Conservation (phyloP, 2,797 vertebrate species). For the Spea hammondii region DNA sequence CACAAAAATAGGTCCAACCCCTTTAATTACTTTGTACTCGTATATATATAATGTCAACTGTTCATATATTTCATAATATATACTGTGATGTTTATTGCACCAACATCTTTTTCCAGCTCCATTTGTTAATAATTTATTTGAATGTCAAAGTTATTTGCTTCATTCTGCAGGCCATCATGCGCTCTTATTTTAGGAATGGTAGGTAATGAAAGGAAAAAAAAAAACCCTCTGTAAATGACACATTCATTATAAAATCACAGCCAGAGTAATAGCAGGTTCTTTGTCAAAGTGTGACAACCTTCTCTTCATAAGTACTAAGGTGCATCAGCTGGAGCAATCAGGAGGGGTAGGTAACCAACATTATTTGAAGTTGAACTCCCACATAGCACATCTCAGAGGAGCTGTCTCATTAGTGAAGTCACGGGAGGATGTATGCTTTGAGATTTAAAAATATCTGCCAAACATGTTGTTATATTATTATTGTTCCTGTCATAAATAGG, state of each 20-base stretch:
- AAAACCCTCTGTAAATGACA: neutral
- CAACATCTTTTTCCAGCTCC: neutral
- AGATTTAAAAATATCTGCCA: constrained; percentile 25
- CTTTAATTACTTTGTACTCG: too few species aligned
- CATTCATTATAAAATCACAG: constrained; percentile 16
- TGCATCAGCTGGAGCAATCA: constrained; percentile 27
- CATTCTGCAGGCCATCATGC: neutral
- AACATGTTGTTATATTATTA: constrained; percentile 9
- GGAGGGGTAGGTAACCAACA: constrained; percentile 26
- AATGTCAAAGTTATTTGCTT: neutral
- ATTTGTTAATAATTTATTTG: neutral
- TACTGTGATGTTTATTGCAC: neutral
- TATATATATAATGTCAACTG: too few species aligned
- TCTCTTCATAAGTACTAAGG: constrained; percentile 25
- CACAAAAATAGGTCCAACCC: too few species aligned
- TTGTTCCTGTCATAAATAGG: neutral
- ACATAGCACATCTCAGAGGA: neutral
- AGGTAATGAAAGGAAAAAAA: neutral
- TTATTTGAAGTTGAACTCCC: constrained; percentile 22
- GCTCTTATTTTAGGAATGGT: neutral
- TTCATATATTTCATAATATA: too few species aligned
- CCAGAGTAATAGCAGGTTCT: constrained; percentile 30
- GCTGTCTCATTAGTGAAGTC: constrained; percentile 36
- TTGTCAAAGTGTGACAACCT: constrained; percentile 10
- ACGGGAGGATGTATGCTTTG: constrained; percentile 7